phyloP scores from a whole-genome alignment of 1,140 invertebrate genomes.

The Magallana angulata region DNA sequence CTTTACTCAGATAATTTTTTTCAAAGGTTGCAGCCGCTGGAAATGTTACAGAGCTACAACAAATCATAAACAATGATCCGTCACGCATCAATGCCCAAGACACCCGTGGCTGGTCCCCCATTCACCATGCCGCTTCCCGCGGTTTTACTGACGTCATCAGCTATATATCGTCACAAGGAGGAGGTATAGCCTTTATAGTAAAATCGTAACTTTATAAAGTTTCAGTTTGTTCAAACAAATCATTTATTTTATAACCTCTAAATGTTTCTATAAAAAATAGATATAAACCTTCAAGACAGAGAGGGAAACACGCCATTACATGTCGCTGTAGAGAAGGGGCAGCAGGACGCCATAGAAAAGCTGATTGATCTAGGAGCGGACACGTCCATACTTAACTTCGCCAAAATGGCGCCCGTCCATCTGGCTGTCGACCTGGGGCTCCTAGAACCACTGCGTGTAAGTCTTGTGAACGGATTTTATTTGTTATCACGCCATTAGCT shows the following conservation, averaged over 20 bases:
- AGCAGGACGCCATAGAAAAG: constrained; percentile 86
- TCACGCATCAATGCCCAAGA: constrained; percentile 85
- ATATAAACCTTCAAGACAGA: constrained; percentile 87
- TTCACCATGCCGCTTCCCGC: constrained; percentile 88
- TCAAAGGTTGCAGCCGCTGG: constrained; percentile 89
- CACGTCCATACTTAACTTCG: constrained; percentile 86
- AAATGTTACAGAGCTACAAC: constrained; percentile 88
- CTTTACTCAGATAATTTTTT: neutral
- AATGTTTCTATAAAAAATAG: constrained; percentile 77
- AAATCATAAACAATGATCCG: constrained; percentile 85
- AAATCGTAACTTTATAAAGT: neutral
- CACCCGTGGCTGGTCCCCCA: constrained; percentile 85
- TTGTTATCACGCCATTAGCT: too few relatives aligned
- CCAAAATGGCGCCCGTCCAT: constrained; percentile 88
- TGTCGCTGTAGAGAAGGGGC: constrained; percentile 87
- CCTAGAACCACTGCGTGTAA: constrained; percentile 83
- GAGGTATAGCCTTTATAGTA: constrained; percentile 81
- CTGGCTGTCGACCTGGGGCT: constrained; percentile 88
- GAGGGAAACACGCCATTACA: constrained; percentile 91
- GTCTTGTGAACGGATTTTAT: neutral
- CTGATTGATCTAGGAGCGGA: constrained; percentile 87
- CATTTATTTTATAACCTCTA: too few relatives aligned
- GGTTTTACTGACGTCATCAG: constrained; percentile 88
- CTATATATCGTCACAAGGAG: constrained; percentile 86
- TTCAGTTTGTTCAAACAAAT: too few relatives aligned